Base-by-base conservation (phyloP, 2,888 invertebrate genomes). In the Resseliella maxima region DNA sequence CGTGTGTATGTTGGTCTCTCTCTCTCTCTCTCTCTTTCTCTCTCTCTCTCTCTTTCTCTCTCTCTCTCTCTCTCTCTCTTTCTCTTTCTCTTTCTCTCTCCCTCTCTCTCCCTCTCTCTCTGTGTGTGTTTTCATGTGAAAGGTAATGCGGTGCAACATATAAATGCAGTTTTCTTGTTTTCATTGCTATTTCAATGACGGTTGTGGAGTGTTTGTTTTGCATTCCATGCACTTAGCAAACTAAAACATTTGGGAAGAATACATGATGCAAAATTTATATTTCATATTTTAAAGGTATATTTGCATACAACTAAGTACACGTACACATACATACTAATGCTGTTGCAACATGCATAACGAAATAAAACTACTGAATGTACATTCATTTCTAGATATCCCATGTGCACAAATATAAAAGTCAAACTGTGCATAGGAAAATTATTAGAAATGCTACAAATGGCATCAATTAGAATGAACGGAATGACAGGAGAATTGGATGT, bases 161-260 rank as follows among this genome's bases (percentile, higher is more conserved):
- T 59, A 59, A 72, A 72, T 72, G 72, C 72, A n/a, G 31, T 72
- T 72, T 72, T 72, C 72, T 72, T 72, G 72, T 72, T 72, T 35
- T 2, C 72, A 15, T 31, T 31, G 35, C 31, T 12, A 72, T 24
- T 72, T 31, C 72, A 18, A 72, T 31, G 72, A 31, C 46, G 18
- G 18, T 18, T 50, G 41, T 41, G 41, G 5, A 8, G 46, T 18
- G 18, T 18, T 8, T 50, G 46, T 50, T 24, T 59, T 24, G 10
- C 15, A 18, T 2, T 24, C 5, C 10, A 24, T 59, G 59, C 24
- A 59, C 10, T 50, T 18, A 59, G 24, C n/a, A 59, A 6, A 59
- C 59, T 59, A 59, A 41, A 2, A 3, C 59, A 5, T 24, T n/a
- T n/a, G 2, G 1, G 10, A 59, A 24, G 5, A 3, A 24, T 6